Percentiles rank a stretch among this genome's conserved stretches.
These are phyloP conservation scores for Cyclophora albipunctata DNA, from an alignment of 2,888 invertebrate species.

Conservation along the genomic window DNA sequence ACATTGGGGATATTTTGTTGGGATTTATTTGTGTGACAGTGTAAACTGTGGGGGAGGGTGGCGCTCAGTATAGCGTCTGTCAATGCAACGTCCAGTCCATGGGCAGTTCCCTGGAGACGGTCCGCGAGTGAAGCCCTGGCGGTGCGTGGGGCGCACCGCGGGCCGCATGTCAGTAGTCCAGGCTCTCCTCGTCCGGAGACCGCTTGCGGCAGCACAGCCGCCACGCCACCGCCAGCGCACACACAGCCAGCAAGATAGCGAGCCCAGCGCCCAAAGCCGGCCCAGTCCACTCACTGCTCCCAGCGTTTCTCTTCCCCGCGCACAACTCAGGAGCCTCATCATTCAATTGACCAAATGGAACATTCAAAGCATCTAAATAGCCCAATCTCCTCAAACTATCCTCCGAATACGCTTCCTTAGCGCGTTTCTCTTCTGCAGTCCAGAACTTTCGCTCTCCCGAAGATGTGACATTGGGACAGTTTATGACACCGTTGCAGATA, in stretches of 20 bases:
- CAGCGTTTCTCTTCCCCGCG: slow-evolving; percentile 64
- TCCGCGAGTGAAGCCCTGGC: slow-evolving; percentile 61
- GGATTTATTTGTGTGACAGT: no score
- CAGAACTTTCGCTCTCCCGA: slow-evolving; percentile 60
- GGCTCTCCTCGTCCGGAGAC: slow-evolving; percentile 75
- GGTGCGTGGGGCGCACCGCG: slow-evolving; percentile 68
- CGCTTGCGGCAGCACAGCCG: slow-evolving; percentile 77
- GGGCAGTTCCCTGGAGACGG: slow-evolving; percentile 58
- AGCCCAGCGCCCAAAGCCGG: slow-evolving; percentile 77
- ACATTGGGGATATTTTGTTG: no score
- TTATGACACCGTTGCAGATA: slow-evolving; percentile 90
- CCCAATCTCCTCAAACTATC: slow-evolving; percentile 77
- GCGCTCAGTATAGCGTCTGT: slow-evolving; percentile 69
- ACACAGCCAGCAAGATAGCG: slow-evolving; percentile 72
- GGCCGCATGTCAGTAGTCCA: slow-evolving; percentile 78
- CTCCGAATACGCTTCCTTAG: slow-evolving; percentile 74
- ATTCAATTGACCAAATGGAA: slow-evolving; percentile 72
- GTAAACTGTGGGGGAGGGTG: slow-evolving; percentile 10
- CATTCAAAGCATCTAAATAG: slow-evolving; percentile 63
- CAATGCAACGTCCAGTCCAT: slow-evolving; percentile 74
- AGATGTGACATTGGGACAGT: slow-evolving; percentile 85
- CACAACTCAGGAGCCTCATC: slow-evolving; percentile 88
- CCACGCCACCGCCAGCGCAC: slow-evolving; percentile 76
- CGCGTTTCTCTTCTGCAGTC: slow-evolving; percentile 66
- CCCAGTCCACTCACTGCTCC: slow-evolving; percentile 76